A percentile compares a stretch with the other conserved stretches of the same genome.
These are phyloP conservation scores for Meteorus sp. DNA, from an alignment of 1,140 invertebrate species.

Conservation along the genomic window DNA sequence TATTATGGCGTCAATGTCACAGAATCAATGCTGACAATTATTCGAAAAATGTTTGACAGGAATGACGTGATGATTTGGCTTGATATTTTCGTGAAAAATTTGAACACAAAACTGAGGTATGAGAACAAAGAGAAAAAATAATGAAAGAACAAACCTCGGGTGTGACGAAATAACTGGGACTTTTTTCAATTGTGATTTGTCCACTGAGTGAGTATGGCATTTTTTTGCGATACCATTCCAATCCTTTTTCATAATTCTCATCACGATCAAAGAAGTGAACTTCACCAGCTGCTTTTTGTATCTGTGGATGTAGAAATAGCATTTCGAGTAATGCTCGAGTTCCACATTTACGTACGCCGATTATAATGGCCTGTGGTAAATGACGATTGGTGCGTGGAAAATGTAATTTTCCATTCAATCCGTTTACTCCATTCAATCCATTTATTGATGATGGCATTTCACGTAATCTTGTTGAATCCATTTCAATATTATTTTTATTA, in stretches of 20 bases:
- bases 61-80: no score
- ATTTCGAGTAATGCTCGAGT: constrained; percentile 92
- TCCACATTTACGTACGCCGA: constrained; percentile 92
- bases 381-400: constrained; percentile 56
- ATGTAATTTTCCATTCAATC: constrained; percentile 48
- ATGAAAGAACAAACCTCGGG: constrained; percentile 73
- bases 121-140: no score
- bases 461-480: constrained; percentile 31
- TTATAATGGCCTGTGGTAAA: constrained; percentile 82
- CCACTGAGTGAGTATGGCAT: constrained; percentile 89
- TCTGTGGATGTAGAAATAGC: constrained; percentile 88
- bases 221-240: constrained; percentile 90
- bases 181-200: constrained; percentile 96
- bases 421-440: constrained; percentile 49
- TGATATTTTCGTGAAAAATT: constrained; percentile 15
- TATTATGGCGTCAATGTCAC: no score
- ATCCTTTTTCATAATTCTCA: constrained; percentile 85
- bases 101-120: no score
- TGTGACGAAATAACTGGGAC: constrained; percentile 96
- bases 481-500: constrained; percentile 35
- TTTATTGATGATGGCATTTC: constrained; percentile 41
- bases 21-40: no score
- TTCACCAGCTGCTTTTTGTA: constrained; percentile 90
- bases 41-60: no score
- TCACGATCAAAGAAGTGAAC: constrained; percentile 94